A percentile compares a stretch with the other conserved stretches of the same genome.
Conservation (phyloP, 2,797 vertebrate genomes). For the Peromyscus attwateri region DNA sequence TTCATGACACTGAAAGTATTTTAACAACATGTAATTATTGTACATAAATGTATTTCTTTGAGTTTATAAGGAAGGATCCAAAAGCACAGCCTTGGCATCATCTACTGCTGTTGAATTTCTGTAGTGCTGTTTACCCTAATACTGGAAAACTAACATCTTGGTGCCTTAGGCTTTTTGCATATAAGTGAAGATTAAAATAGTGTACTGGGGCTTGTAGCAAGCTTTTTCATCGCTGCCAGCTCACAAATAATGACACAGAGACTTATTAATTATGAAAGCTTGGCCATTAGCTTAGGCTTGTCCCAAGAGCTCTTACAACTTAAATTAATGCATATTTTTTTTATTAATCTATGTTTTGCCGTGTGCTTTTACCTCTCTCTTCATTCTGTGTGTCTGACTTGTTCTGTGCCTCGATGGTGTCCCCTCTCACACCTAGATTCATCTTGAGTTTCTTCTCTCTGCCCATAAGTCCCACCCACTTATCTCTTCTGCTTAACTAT, state of each 20-base stretch:
- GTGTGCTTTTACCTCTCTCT: too few relatives aligned
- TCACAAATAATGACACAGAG: too few relatives aligned
- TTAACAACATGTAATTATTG: not conserved
- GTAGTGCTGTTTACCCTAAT: not conserved
- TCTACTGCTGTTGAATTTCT: conserved; percentile 22
- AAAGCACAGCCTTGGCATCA: not conserved
- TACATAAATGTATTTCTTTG: conserved; percentile 23
- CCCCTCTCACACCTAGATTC: not conserved
- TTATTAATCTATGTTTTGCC: too few relatives aligned
- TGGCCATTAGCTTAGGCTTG: too few relatives aligned
- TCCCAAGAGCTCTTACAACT: too few relatives aligned
- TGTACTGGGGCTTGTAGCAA: not conserved
- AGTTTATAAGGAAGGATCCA: conserved; percentile 46
- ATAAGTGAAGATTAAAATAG: conserved; percentile 47
- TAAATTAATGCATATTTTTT: too few relatives aligned
- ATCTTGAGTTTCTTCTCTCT: not conserved
- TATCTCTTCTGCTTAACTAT: not conserved
- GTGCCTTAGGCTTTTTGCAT: conserved; percentile 16
- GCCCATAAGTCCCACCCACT: not conserved
- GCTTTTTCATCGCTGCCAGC: too few relatives aligned
- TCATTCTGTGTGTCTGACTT: not conserved
- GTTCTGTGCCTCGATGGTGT: not conserved
- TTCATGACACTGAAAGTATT: conserved; percentile 26
- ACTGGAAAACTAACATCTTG: not conserved
- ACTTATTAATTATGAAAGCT: too few relatives aligned